Conservation (phyloP, 1,140 invertebrate genomes). For the Argopecten irradians region DNA sequence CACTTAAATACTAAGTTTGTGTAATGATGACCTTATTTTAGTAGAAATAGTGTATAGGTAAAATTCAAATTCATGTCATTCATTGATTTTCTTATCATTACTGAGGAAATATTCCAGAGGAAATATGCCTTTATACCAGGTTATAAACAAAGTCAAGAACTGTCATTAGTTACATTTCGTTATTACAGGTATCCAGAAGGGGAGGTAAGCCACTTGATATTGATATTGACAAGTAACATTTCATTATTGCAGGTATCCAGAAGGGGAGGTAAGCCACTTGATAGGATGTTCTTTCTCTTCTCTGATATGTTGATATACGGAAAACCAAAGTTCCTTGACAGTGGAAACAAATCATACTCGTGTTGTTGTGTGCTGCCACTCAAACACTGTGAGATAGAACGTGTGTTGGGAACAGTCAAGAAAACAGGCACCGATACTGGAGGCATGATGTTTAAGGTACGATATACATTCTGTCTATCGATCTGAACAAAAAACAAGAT, state of each 20-base stretch:
- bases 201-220: conserved; percentile 71
- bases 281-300: conserved; percentile 77
- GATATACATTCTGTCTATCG: conserved; percentile 24
- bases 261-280: conserved; percentile 70
- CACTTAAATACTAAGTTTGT: too few relatives aligned
- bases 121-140: too few relatives aligned
- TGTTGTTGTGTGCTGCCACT: conserved; percentile 76
- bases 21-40: too few relatives aligned
- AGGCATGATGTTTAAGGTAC: conserved; percentile 72
- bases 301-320: conserved; percentile 77
- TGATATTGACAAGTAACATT: too few relatives aligned
- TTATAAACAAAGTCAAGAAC: too few relatives aligned
- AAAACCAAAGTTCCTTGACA: conserved; percentile 72
- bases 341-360: conserved; percentile 67
- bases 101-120: too few relatives aligned
- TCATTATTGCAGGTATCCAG: conserved; percentile 76
- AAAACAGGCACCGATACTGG: conserved; percentile 53
- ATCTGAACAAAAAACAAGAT: too few relatives aligned
- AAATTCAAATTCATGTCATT: too few relatives aligned
- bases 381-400: conserved; percentile 72
- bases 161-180: too few relatives aligned
- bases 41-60: too few relatives aligned
- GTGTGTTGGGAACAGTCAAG: conserved; percentile 67
- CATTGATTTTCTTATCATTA: too few relatives aligned
- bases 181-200: conserved; percentile 75